Base-by-base conservation (phyloP, 2,888 invertebrate genomes). In the Stenodema calcarata region DNA sequence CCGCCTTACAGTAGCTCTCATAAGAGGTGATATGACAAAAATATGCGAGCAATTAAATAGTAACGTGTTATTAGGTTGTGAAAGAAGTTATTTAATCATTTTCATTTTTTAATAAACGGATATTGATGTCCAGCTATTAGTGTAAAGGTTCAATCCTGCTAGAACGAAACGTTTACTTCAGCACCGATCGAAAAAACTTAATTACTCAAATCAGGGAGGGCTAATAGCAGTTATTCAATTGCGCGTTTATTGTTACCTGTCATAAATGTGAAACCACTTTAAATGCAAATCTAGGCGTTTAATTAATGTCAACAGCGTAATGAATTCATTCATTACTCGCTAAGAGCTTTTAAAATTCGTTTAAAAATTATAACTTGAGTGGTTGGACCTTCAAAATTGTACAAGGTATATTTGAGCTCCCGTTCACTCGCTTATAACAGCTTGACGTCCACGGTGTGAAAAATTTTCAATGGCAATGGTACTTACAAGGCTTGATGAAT, bases 251-350 rank as follows among this genome's bases (percentile, higher is more conserved):
- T 73, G 73, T 41, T 73, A 16, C 0, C 73, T 73, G 35, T n/a
- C 73, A 30, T 16, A 6, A 73, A 73, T 73, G 73, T 73, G 35
- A 73, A 73, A 35, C 11, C 73, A 73, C 73, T 73, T 73, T 73
- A 73, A 14, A 73, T 73, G 73, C 35, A 73, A 41, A 73, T 73
- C n/a, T 12, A 1, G 35, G 73, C 35, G 16, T 73, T 73, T 35
- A 73, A n/a, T 73, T 73, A 73, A 30, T 73, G 73, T 73, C 73
- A 73, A 30, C 73, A 35, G n/a, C 62, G 23, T 73, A 28, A 73
- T 73, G 18, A 73, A 73, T 73, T 73, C 73, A 41, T 73, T n/a
- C n/a, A 73, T 41, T 73, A 12, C 73, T 18, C 1, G 35, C 35
- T 62, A 12, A n/a, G 23, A 18, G 18, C 23, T 62, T 23, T 62